Evolutionary conservation across 2,888 invertebrate genomes (phyloP).

Genomic region (Scrobipalpa atriplicella): DNA sequence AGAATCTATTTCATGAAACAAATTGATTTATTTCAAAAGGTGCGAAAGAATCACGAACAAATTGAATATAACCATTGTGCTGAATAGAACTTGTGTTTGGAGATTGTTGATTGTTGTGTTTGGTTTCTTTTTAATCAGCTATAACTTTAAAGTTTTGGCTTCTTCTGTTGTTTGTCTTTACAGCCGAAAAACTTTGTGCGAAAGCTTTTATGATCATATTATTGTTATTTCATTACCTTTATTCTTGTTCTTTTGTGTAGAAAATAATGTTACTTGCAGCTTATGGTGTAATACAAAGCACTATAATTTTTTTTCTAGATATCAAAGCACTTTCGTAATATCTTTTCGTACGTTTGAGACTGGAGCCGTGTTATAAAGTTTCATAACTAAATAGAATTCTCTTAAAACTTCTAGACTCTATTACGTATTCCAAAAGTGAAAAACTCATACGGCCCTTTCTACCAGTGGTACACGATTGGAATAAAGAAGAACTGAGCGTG

Average conservation of each 20-base stretch:
- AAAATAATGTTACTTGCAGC: too few relatives aligned
- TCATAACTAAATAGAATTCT: too few relatives aligned
- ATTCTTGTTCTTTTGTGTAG: not conserved
- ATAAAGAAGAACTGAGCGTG: not conserved
- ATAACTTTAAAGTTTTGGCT: slow-evolving; percentile 29
- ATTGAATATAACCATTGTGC: slow-evolving; percentile 30
- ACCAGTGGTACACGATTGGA: not conserved
- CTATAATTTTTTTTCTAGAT: too few relatives aligned
- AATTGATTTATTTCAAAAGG: slow-evolving; percentile 36
- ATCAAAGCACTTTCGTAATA: not conserved
- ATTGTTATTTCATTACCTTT: slow-evolving; percentile 15
- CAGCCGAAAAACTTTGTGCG: not conserved
- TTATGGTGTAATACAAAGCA: too few relatives aligned
- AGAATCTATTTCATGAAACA: slow-evolving; percentile 35
- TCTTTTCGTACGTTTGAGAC: not conserved
- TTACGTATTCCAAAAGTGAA: not conserved
- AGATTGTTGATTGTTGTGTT: too few relatives aligned
- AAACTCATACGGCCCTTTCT: not conserved
- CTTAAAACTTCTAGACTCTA: too few relatives aligned
- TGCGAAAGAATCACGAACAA: slow-evolving; percentile 29
- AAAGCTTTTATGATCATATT: slow-evolving; percentile 5
- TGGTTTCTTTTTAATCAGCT: slow-evolving; percentile 39
- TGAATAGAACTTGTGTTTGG: slow-evolving; percentile 4
- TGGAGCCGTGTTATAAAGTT: too few relatives aligned
- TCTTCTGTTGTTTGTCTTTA: not conserved